Conservation (phyloP, 2,888 invertebrate genomes). For the Athalia cordata region DNA sequence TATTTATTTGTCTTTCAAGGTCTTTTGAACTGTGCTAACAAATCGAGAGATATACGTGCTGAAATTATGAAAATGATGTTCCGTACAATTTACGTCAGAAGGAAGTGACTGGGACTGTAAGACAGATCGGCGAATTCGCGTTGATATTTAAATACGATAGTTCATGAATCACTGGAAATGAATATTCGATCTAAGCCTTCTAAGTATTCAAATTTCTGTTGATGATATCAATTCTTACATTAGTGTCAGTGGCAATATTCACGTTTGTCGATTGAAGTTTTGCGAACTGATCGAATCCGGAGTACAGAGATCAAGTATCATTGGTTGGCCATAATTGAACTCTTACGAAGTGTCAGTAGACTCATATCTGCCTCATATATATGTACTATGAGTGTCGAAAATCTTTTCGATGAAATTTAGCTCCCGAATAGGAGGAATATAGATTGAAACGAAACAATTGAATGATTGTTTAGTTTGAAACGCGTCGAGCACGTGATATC, state of each 20-base stretch:
- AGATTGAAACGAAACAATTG: neutral
- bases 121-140: no score
- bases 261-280: neutral
- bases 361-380: neutral
- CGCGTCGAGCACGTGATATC: conserved; percentile 9
- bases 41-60: neutral
- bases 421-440: neutral
- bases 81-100: neutral
- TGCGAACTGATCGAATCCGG: conserved; percentile 3
- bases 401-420: neutral
- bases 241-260: neutral
- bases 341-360: neutral
- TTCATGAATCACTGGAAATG: neutral
- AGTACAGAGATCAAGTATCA: conserved; percentile 7
- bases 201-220: conserved; percentile 3
- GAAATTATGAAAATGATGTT: neutral
- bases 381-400: no score
- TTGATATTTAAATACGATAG: neutral
- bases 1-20: no score
- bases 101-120: neutral
- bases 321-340: conserved; percentile 6
- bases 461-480: conserved; percentile 1
- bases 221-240: neutral
- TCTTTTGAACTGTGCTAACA: neutral
- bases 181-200: neutral